Evolutionary conservation across 2,888 invertebrate species (phyloP), one percentile per base, ranked within the genome.

Genomic region (Tetranychus piercei): DNA sequence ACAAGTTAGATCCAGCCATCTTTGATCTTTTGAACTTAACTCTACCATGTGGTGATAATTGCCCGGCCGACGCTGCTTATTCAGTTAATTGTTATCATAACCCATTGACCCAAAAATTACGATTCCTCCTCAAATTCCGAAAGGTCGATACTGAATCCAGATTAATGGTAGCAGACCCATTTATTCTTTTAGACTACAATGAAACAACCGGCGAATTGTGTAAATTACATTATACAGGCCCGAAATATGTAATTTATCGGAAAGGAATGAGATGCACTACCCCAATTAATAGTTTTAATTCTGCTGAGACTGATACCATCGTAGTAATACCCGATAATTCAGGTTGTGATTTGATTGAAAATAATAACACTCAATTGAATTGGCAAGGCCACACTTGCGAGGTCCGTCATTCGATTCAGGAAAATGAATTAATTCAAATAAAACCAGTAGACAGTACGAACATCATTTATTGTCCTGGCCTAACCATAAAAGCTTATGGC

Each of bases 381-480:
- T 67, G 67, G 67, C 67, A 67, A 67, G 22, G 20, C 6, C 67
- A 67, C 20, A 23, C 15, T 67, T 67, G 67, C 20, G 67, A 67
- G 6, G 9, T 67, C 20, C 67, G 67, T 3, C 23, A 15, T 9
- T 9, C 20, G 1, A n/a, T 23, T 22, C 22, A 22, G 6, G 67
- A 67, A 11, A 67, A 20, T 22, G 67, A 67, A 20, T n/a, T 67
- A 67, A 67, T 67, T 67, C 67, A 67, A 20, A 67, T 67, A 9
- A 67, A 67, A 20, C 67, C 67, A 1, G 6, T 67, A 9, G 67
- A n/a, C 7, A 67, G 3, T n/a, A 15, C 9, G n/a, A 67, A 67
- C 20, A 9, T 22, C 23, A 67, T 67, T 23, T 67, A 67, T 67
- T 67, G 67, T 18, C 67, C 67, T 6, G 67, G 67, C 3, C n/a